Conservation (phyloP, 2,797 vertebrate species). For the Trachurus trachurus region DNA sequence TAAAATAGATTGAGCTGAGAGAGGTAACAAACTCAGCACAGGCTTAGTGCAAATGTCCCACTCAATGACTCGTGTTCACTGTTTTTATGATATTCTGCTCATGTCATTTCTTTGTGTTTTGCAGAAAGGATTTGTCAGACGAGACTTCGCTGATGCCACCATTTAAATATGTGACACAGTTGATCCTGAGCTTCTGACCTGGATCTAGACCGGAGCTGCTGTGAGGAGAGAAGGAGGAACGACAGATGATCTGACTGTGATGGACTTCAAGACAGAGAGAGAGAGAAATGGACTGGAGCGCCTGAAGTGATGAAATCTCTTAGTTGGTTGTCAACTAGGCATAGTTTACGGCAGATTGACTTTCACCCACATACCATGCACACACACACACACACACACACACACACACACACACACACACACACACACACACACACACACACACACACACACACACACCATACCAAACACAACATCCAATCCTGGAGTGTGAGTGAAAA, state of each 20-base stretch:
- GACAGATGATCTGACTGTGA: background rate
- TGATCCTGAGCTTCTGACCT: background rate
- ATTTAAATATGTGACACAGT: conserved; percentile 52
- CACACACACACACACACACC: background rate
- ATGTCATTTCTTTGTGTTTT: conserved; percentile 48
- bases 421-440: background rate
- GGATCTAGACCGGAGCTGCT: background rate
- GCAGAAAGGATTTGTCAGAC: conserved; percentile 85
- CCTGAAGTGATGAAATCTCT: background rate
- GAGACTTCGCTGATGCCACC: conserved; percentile 79
- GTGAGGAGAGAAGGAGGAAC: background rate
- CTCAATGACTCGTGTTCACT: background rate
- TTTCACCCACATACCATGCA: background rate
- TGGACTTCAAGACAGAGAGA: background rate
- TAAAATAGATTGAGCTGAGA: background rate
- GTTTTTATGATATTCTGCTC: background rate
- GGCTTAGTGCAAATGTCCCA: background rate
- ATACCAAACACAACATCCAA: background rate
- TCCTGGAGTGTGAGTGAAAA: background rate
- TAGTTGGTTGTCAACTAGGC: conserved; percentile 19
- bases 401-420: background rate
- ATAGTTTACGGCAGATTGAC: conserved; percentile 6
- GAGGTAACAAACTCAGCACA: background rate
- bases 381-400: background rate
- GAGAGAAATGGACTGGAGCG: background rate